These are phyloP conservation scores for Ispidina picta DNA, from an alignment of 2,797 vertebrate genomes.

Conservation along the genomic window DNA sequence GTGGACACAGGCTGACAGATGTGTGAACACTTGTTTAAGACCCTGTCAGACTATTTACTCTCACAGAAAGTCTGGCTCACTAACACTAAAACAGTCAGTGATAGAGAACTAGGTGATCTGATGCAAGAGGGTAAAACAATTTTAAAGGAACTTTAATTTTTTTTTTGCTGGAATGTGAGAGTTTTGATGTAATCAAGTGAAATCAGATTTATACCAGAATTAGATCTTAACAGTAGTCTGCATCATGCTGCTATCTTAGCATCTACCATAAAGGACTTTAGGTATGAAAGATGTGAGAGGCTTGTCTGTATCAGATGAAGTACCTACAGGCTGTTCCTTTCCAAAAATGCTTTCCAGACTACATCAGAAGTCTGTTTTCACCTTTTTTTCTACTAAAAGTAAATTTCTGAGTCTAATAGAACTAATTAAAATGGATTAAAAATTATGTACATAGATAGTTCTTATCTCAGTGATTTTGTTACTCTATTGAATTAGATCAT, in stretches of 20 bases:
- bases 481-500: not conserved
- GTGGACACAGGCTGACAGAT: not conserved
- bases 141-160: not conserved
- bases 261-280: not conserved
- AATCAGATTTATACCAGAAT: not conserved
- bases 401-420: conserved; percentile 17
- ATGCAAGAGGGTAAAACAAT: not conserved
- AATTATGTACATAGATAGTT: not conserved
- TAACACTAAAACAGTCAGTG: not conserved
- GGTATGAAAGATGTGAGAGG: not conserved
- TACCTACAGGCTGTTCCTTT: not conserved
- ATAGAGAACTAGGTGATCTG: not conserved
- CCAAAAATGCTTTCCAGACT: not conserved
- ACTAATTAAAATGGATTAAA: conserved; percentile 11
- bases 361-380: not conserved
- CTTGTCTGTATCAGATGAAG: not conserved
- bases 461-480: not conserved
- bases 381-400: not conserved
- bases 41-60: not conserved
- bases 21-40: not conserved
- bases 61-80: not conserved
- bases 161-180: not conserved
- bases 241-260: not conserved
- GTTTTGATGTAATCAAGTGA: not conserved
- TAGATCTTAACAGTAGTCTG: not conserved